Percentiles rank a stretch among this genome's conserved stretches.
Conservation (phyloP, 1,140 invertebrate genomes). For the Lepidurus packardi region DNA sequence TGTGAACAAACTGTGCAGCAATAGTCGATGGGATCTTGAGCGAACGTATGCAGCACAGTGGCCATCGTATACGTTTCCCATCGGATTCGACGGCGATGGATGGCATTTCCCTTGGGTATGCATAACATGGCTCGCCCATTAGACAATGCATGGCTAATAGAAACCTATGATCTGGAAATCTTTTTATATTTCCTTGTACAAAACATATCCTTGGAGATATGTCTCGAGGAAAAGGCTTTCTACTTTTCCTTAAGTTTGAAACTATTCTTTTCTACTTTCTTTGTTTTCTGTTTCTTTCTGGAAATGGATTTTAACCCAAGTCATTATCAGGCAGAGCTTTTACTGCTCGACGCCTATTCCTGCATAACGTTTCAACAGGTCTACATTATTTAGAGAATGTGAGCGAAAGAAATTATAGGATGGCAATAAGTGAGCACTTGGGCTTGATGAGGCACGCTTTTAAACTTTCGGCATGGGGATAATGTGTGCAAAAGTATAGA, state of each 20-base stretch:
- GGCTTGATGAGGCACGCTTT: background rate
- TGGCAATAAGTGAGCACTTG: background rate
- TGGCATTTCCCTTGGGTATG: background rate
- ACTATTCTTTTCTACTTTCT: background rate
- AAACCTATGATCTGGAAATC: constrained; percentile 16
- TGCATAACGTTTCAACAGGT: background rate
- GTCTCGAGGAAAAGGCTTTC: background rate
- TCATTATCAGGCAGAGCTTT: background rate
- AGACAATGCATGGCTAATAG: constrained; percentile 21
- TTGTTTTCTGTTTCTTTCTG: background rate
- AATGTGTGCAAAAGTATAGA: background rate
- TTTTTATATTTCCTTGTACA: background rate
- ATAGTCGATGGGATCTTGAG: background rate
- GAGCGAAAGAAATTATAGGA: background rate
- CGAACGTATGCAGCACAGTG: background rate
- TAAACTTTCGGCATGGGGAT: background rate
- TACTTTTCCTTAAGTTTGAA: background rate
- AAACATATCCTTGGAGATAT: background rate
- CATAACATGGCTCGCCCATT: constrained; percentile 9
- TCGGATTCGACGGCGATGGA: constrained; percentile 17
- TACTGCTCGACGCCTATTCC: background rate
- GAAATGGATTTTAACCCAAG: background rate
- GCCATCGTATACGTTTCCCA: constrained; percentile 21
- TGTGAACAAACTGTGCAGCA: background rate
- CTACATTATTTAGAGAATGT: background rate